phyloP scores from a whole-genome alignment of 2,113 vertebrate genomes.

The Chascanopsetta lugubris region DNA sequence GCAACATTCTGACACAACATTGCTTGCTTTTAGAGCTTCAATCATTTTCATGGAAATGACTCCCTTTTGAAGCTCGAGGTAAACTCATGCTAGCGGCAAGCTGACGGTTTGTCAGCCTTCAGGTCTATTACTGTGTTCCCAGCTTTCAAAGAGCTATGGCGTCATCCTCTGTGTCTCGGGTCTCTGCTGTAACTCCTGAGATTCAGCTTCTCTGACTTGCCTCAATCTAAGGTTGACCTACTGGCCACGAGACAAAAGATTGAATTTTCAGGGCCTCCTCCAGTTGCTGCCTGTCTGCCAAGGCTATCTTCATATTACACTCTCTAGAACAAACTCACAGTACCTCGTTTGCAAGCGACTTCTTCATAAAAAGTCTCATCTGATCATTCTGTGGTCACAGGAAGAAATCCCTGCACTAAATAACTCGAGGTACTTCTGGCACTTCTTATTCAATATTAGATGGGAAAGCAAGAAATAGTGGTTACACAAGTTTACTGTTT shows the following conservation, averaged over 20 bases:
- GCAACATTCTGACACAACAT: not conserved
- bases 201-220: constrained; percentile 14
- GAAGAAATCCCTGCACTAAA: not conserved
- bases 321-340: constrained; percentile 14
- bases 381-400: not conserved
- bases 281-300: constrained; percentile 21
- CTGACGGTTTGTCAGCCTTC: constrained; percentile 2
- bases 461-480: not conserved
- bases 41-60: not conserved
- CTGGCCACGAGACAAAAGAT: constrained; percentile 40
- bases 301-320: constrained; percentile 28
- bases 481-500: not conserved
- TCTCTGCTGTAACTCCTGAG: constrained; percentile 2
- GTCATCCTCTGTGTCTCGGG: not conserved
- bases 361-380: constrained; percentile 5
- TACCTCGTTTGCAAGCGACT: constrained; percentile 25
- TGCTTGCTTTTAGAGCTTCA: not conserved
- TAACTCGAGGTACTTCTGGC: not conserved
- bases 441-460: not conserved
- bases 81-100: not conserved
- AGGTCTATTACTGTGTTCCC: not conserved
- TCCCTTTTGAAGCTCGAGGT: not conserved
- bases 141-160: not conserved
- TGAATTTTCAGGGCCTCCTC: constrained; percentile 37
- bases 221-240: constrained; percentile 35